phyloP scores from a whole-genome alignment of 2,797 vertebrate genomes.

The Vultur gryphus region DNA sequence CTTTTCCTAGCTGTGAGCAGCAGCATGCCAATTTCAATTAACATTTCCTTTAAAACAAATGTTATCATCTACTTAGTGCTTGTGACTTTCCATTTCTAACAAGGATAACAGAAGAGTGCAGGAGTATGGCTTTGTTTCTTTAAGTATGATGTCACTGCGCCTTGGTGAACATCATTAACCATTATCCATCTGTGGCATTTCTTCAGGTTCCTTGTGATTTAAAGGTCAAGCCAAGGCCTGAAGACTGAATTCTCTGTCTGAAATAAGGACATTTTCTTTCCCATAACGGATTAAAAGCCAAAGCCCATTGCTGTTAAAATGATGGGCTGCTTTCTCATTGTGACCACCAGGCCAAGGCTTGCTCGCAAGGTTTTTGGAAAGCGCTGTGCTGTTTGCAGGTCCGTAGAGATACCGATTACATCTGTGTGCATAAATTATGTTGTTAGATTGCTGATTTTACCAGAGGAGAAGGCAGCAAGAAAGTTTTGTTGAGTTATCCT shows the following conservation, averaged over 20 bases:
- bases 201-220: neutral
- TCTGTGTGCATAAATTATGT: neutral
- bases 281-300: neutral
- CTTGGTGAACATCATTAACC: neutral
- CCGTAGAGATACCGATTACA: neutral
- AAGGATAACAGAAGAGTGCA: neutral
- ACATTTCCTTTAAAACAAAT: constrained; percentile 39
- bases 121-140: neutral
- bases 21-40: constrained; percentile 44
- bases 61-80: constrained; percentile 11
- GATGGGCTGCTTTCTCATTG: neutral
- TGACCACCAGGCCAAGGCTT: neutral
- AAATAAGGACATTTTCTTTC: neutral
- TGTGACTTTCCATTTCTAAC: neutral
- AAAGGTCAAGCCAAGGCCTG: neutral
- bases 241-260: neutral
- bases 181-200: neutral
- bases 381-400: neutral
- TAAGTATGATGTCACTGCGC: neutral
- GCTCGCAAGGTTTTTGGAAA: neutral
- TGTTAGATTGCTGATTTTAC: neutral
- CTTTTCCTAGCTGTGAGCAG: constrained; percentile 1
- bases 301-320: neutral
- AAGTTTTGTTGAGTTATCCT: neutral
- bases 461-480: neutral